Percentiles rank a stretch among this genome's conserved stretches.
These are phyloP conservation scores for Pseudomugil tenellus DNA, from an alignment of 2,797 vertebrate species.

Conservation along the genomic window DNA sequence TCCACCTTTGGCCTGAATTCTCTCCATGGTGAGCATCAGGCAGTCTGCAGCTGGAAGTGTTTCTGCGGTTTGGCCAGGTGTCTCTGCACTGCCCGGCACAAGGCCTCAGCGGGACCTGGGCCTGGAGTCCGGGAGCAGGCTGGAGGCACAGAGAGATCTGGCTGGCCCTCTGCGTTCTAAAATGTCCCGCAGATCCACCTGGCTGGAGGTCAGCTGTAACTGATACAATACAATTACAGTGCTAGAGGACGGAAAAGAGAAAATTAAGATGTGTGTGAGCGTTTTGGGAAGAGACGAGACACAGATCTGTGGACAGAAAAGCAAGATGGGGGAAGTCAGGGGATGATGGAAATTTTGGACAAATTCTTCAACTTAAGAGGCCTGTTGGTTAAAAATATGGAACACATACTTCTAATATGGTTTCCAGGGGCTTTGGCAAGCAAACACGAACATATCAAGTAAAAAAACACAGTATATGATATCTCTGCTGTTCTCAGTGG, in stretches of 20 bases:
- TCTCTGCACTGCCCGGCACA: constrained; percentile 72
- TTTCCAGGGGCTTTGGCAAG: constrained; percentile 79
- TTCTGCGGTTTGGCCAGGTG: constrained; percentile 84
- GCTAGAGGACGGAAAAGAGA: constrained; percentile 64
- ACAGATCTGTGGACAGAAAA: constrained; percentile 29
- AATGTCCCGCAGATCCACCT: constrained; percentile 79
- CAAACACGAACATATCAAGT: constrained; percentile 71
- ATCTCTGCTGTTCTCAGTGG: constrained; percentile 52
- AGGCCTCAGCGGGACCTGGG: constrained; percentile 75
- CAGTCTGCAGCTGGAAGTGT: constrained; percentile 82
- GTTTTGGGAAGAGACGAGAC: constrained; percentile 60
- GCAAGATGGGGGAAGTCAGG: constrained; percentile 36
- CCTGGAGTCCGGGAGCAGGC: constrained; percentile 67
- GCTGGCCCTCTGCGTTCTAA: constrained; percentile 71
- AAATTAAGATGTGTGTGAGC: constrained; percentile 74
- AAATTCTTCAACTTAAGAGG: constrained; percentile 65
- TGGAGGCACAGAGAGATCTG: constrained; percentile 63
- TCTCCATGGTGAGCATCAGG: constrained; percentile 77
- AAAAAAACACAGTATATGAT: constrained; percentile 74
- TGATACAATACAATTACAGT: constrained; percentile 67
- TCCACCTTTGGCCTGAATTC: constrained; percentile 83
- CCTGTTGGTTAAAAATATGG: constrained; percentile 72
- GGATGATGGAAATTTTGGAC: constrained; percentile 75
- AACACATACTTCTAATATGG: constrained; percentile 70
- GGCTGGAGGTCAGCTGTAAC: constrained; percentile 78